Conservation (phyloP, 2,797 vertebrate species). For the Microctenopoma steveboyesi region DNA sequence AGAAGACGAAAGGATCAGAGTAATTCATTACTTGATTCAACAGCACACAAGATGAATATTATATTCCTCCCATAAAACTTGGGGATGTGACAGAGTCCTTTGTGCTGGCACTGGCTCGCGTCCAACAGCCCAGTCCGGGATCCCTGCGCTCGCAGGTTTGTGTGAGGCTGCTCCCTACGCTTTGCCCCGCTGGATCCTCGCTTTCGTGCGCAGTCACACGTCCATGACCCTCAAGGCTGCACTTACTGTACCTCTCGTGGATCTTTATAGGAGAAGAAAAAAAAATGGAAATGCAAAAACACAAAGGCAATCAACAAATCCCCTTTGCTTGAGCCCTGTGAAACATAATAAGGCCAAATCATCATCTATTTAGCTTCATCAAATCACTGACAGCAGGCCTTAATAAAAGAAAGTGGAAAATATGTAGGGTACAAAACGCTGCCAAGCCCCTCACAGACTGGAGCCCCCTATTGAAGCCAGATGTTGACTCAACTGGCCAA, state of each 20-base stretch:
- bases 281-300: conserved; percentile 53
- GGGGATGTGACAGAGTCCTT: conserved; percentile 73
- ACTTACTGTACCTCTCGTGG: conserved; percentile 43
- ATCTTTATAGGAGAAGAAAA: conserved; percentile 32
- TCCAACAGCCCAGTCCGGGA: conserved; percentile 63
- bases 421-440: conserved; percentile 83
- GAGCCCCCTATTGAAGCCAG: conserved; percentile 86
- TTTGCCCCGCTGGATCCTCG: conserved; percentile 27
- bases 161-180: conserved; percentile 69
- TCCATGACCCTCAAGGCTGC: conserved; percentile 49
- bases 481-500: conserved; percentile 87
- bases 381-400: conserved; percentile 85
- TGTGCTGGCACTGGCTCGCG: conserved; percentile 63
- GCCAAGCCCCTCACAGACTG: conserved; percentile 82
- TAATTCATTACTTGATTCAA: conserved; percentile 67
- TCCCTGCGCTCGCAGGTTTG: conserved; percentile 59
- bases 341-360: conserved; percentile 83
- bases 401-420: conserved; percentile 85
- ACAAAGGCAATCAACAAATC: conserved; percentile 82
- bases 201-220: conserved; percentile 42
- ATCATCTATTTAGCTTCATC: conserved; percentile 86
- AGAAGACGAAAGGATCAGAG: conserved; percentile 57
- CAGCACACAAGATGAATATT: conserved; percentile 67
- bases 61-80: conserved; percentile 70
- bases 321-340: conserved; percentile 65